These are phyloP conservation scores for Hetaerina americana DNA, from an alignment of 1,140 invertebrate genomes.

Conservation along the genomic window DNA sequence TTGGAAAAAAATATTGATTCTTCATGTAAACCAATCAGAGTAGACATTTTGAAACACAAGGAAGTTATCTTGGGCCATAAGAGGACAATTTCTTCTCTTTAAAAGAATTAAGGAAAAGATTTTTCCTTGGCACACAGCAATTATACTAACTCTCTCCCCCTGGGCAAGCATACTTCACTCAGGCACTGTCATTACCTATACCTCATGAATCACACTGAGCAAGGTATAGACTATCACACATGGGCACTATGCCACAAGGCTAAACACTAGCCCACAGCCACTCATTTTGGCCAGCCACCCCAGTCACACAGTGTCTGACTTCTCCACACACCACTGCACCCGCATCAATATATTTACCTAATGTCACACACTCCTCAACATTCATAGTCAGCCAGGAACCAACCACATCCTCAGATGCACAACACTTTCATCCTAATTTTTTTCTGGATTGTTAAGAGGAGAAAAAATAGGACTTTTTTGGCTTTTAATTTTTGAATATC, in stretches of 20 bases:
- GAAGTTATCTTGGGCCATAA: too few relatives aligned
- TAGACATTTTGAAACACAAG: too few relatives aligned
- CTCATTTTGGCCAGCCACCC: not conserved
- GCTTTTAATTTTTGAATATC: not conserved
- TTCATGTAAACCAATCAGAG: too few relatives aligned
- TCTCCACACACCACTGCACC: not conserved
- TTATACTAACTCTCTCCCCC: not conserved
- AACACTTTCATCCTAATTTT: not conserved
- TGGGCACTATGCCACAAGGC: not conserved
- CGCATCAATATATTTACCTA: not conserved
- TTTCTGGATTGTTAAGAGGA: not conserved
- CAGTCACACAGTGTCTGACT: not conserved
- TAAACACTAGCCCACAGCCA: not conserved
- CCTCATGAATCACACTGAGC: not conserved
- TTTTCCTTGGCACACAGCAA: not conserved
- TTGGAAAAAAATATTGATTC: too few relatives aligned
- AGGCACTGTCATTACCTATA: not conserved
- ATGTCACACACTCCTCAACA: not conserved
- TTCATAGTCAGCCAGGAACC: not conserved
- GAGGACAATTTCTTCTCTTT: not conserved
- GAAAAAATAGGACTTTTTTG: not conserved
- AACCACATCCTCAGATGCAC: not conserved
- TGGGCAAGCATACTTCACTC: not conserved
- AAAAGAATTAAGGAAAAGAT: not conserved
- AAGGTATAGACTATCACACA: not conserved